A percentile compares a stretch with the other conserved stretches of the same genome.
Conservation (phyloP, 2,888 invertebrate genomes). For the Eupeodes luniger region DNA sequence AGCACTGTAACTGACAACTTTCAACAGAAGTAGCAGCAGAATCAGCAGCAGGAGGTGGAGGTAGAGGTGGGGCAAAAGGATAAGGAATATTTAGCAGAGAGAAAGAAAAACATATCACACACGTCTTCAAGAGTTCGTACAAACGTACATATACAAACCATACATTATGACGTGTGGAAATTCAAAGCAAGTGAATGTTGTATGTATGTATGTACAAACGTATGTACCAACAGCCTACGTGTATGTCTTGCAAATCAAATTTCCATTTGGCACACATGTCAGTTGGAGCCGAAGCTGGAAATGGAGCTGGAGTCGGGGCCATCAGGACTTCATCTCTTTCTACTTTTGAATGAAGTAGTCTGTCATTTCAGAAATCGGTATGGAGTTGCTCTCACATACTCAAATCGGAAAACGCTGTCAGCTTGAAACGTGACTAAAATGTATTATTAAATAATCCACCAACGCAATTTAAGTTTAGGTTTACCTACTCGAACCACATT, state of each 20-base stretch:
- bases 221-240: slow-evolving; percentile 48
- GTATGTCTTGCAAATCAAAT: slow-evolving; percentile 73
- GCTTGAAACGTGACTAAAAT: slow-evolving; percentile 72
- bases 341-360: slow-evolving; percentile 43
- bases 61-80: background rate
- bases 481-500: background rate
- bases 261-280: slow-evolving; percentile 74
- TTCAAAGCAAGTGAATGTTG: slow-evolving; percentile 37
- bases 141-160: background rate
- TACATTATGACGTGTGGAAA: slow-evolving; percentile 14
- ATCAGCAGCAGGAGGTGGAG: no score
- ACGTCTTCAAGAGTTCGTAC: slow-evolving; percentile 44
- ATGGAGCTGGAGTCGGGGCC: background rate
- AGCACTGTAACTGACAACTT: slow-evolving; percentile 13
- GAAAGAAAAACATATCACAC: slow-evolving; percentile 69
- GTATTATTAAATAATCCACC: slow-evolving; percentile 59
- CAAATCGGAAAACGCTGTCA: slow-evolving; percentile 75
- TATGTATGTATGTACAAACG: slow-evolving; percentile 23
- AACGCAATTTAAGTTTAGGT: slow-evolving; percentile 10
- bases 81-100: background rate
- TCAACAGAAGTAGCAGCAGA: background rate
- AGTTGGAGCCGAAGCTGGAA: slow-evolving; percentile 18
- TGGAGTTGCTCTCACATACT: slow-evolving; percentile 67
- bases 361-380: slow-evolving; percentile 70
- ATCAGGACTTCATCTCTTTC: slow-evolving; percentile 19